These are phyloP conservation scores for Scophthalmus maximus DNA, from an alignment of 2,113 vertebrate species.

Conservation along the genomic window DNA sequence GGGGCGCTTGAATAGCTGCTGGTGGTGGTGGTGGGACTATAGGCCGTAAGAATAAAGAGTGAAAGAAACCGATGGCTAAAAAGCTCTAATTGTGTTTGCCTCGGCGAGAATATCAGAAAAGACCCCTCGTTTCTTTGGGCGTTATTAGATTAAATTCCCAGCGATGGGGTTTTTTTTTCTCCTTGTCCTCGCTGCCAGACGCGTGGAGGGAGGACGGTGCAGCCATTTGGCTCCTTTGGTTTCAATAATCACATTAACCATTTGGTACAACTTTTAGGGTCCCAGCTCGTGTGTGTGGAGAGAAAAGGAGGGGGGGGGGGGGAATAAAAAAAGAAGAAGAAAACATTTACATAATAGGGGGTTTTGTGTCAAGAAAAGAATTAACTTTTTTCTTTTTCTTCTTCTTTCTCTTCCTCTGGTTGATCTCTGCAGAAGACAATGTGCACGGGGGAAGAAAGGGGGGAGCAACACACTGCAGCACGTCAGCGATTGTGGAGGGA, in stretches of 20 bases:
- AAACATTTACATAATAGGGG: constrained; percentile 87
- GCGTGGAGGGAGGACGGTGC: constrained; percentile 97
- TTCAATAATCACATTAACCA: constrained; percentile 98
- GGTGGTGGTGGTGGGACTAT: constrained; percentile 69
- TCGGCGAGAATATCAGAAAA: constrained; percentile 96
- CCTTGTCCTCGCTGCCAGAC: constrained; percentile 91
- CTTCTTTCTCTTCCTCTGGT: constrained; percentile 65
- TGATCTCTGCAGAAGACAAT: constrained; percentile 76
- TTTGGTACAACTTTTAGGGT: constrained; percentile 94
- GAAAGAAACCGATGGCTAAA: constrained; percentile 85
- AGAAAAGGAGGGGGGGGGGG: too few species aligned
- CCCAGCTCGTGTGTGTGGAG: constrained; percentile 85
- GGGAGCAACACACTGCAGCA: constrained; percentile 57
- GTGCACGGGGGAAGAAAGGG: constrained; percentile 58
- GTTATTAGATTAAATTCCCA: constrained; percentile 99
- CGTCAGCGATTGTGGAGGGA: constrained; percentile 62
- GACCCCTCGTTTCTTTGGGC: constrained; percentile 95
- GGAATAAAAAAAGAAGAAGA: constrained; percentile 88
- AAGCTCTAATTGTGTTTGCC: constrained; percentile 98
- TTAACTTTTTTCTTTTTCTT: constrained; percentile 72
- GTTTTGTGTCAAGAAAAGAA: constrained; percentile 82
- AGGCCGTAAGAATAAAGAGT: constrained; percentile 85
- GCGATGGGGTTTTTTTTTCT: constrained; percentile 90
- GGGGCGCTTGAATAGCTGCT: constrained; percentile 81
- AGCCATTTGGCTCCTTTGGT: constrained; percentile 97